Base-by-base conservation (phyloP, 2,888 invertebrate genomes). In the Melipona beecheii region DNA sequence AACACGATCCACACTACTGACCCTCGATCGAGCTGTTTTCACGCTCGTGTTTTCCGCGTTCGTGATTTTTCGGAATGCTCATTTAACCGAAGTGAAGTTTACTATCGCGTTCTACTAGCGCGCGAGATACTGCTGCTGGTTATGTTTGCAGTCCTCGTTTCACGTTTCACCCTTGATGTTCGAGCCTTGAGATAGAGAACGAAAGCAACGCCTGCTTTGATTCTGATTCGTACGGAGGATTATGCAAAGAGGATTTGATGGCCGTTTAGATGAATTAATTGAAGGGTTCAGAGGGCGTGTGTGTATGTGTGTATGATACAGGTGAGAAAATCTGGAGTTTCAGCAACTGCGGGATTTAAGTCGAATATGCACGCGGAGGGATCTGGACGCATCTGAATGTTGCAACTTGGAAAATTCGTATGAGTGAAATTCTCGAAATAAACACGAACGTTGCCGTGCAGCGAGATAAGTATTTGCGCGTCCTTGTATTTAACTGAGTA, bases 241-340 rank as follows among this genome's bases (percentile, higher is more conserved):
- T n/a, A n/a, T 17, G 54, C 17, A n/a, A 54, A 17, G 31, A 21
- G 56, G 36, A 71, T 19, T 58, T 43, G 11, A 11, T 17, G 43
- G 36, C 13, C 43, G 58, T 58, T 60, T 58, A 21, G 43, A 19
- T 27, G 27, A 69, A 52, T 17, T 50, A 69, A 58, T 58, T 54
- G 52, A 27, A 15, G 6, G 36, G 36, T 36, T 52, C n/a, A 69
- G 31, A 5, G n/a, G 15, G 56, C n/a, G 15, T 58, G 36, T 36
- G 36, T 36, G 36, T 36, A 21, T 21, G n/a, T n/a, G 56, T n/a
- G 4, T 56, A n/a, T 24, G 56, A 58, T 58, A 58, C 56, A 58
- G 56, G n/a, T 58, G 56, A 58, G 56, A 58, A 58, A 58, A 58
- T 58, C 56, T 58, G n/a, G 56, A n/a, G n/a, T 58, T 58, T 2